Evolutionary conservation across 2,797 vertebrate genomes (phyloP).

Genomic region (Chiroxiphia lanceolata): DNA sequence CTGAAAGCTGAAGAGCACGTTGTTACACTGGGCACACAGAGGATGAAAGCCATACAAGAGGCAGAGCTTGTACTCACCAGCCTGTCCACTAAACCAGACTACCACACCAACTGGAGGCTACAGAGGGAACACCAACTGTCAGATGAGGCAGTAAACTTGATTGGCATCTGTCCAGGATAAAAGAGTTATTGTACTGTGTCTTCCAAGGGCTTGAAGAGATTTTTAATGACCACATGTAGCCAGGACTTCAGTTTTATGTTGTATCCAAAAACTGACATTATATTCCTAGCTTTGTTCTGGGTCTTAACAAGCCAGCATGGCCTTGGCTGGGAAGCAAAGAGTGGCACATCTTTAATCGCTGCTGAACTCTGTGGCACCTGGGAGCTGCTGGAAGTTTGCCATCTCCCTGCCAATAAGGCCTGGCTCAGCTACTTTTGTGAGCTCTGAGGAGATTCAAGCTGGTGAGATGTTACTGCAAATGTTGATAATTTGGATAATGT

Average conservation of each 20-base stretch:
- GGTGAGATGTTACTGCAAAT: not conserved
- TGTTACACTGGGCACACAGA: accelerated
- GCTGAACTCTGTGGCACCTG: not conserved
- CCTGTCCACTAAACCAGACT: not conserved
- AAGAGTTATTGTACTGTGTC: not conserved
- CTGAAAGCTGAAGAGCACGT: not conserved
- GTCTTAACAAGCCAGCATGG: not conserved
- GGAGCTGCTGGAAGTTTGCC: not conserved
- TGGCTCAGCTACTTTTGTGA: not conserved
- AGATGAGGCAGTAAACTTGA: not conserved
- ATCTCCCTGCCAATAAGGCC: not conserved
- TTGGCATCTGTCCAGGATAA: not conserved
- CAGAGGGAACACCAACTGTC: not conserved
- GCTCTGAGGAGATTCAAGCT: not conserved
- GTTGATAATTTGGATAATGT: not conserved
- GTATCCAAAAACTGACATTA: not conserved
- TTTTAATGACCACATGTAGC: not conserved
- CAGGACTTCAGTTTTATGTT: not conserved
- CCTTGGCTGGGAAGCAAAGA: not conserved
- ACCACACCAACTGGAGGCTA: not conserved
- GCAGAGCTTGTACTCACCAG: not conserved
- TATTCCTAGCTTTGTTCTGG: not conserved
- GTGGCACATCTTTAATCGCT: not conserved
- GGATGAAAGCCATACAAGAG: not conserved
- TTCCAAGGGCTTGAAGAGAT: not conserved